Evolutionary conservation across 2,113 vertebrate genomes (phyloP), one percentile per base, ranked within the genome.

Genomic region (Aptenodytes forsteri): DNA sequence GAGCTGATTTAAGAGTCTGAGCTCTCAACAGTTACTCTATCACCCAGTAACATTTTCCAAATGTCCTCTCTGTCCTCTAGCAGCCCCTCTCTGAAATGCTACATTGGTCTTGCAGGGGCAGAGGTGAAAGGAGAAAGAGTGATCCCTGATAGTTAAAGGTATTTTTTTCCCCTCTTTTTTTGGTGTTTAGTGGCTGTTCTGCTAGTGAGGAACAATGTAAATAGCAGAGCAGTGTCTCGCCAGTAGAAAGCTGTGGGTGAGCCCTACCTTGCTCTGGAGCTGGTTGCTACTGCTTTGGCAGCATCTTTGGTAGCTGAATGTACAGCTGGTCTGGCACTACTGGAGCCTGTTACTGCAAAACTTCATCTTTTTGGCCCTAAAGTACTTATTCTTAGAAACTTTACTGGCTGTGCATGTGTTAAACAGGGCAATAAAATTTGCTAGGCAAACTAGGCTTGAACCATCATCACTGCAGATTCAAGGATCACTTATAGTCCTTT

Each of bases 41-140:
- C 5, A 34, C 4, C 6, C 3, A 6, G 4, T 72, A 30, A 29
- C 1, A 8, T 19, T 13, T 56, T 27, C 13, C 4, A 70, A 5
- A 15, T 29, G 13, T 5, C 1, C 1, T 32, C 4, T 69, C 21
- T 75, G 19, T 40, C 13, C 10, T 59, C 7, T 2, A 23, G 38
- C 1, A 66, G 11, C 1, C 9, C 1, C 5, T 40, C 11, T 38
- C 10, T 85, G 47, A 52, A 59, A 21, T 56, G 44, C 29, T n/a
- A 0, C 1, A 0, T 10, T 50, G 16, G 21, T 34, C 26, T 59
- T 73, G 6, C 7, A n/a, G 46, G 21, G 9, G 5, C 16, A 71
- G 38, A 81, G 16, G 8, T 36, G 26, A 59, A 26, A n/a, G 32
- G 34, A 71, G 52, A 32, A 64, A 64, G 15, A 46, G 6, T 16